phyloP scores from a whole-genome alignment of 1,140 invertebrate genomes.

The Subanguina moxae region DNA sequence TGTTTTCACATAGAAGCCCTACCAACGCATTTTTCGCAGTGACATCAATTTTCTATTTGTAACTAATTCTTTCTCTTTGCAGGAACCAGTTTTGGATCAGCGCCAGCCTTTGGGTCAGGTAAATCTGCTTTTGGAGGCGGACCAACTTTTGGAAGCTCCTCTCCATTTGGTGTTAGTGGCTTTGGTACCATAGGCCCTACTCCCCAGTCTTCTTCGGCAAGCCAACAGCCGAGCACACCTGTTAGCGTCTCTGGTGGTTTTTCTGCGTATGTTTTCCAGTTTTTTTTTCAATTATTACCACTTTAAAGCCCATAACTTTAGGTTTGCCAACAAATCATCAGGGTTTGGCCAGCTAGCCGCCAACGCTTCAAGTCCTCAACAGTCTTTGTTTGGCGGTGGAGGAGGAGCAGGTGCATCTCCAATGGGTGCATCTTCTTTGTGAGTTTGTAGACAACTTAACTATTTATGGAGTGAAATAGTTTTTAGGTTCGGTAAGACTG shows the following conservation, averaged over 20 bases:
- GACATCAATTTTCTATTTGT: background rate
- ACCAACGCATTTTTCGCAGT: background rate
- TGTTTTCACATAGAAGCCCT: no score
- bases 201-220: background rate
- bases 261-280: background rate
- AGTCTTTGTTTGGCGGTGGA: background rate
- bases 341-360: conserved; percentile 4
- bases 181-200: no score
- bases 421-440: background rate
- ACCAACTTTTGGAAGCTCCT: background rate
- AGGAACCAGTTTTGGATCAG: background rate
- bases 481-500: background rate
- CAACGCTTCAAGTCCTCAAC: background rate
- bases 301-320: background rate
- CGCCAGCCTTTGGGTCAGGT: background rate
- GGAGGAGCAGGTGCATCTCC: background rate
- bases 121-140: background rate
- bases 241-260: background rate
- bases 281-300: background rate
- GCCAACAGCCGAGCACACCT: background rate
- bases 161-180: background rate
- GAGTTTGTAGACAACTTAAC: background rate
- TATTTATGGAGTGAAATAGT: background rate
- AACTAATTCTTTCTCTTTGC: no score
- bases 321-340: conserved; percentile 11